Evolutionary conservation across 1,140 invertebrate species (phyloP).

Genomic region (Panagrolaimus sp.): DNA sequence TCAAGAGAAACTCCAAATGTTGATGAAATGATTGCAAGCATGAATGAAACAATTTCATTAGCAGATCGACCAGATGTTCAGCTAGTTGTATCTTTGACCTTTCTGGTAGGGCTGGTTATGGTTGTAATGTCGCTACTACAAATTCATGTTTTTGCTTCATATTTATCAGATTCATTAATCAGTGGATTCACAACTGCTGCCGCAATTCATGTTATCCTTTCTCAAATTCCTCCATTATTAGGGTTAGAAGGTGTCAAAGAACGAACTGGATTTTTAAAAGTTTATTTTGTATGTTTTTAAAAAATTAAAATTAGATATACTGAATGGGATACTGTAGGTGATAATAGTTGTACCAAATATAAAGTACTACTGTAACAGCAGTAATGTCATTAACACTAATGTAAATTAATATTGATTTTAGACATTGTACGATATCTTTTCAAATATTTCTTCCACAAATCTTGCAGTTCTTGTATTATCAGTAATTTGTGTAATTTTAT

Average conservation of each 20-base stretch:
- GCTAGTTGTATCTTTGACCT: neutral
- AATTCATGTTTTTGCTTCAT: constrained; percentile 27
- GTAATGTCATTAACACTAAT: no score
- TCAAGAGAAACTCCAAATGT: neutral
- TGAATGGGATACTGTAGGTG: no score
- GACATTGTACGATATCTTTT: neutral
- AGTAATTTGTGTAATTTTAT: neutral
- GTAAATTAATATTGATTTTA: neutral
- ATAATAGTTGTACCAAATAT: no score
- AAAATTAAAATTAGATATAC: no score
- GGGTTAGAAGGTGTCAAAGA: constrained; percentile 16
- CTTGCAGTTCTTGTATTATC: constrained; percentile 1
- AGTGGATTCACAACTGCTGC: constrained; percentile 28
- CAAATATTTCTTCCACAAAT: neutral
- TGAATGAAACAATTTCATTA: neutral
- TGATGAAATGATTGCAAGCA: neutral
- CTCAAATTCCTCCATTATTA: constrained; percentile 26
- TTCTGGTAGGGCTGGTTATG: constrained; percentile 10
- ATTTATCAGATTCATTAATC: constrained; percentile 30
- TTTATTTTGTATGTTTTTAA: neutral
- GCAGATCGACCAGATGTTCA: neutral
- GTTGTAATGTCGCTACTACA: constrained; percentile 22
- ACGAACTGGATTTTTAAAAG: constrained; percentile 9
- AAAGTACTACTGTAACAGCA: no score
- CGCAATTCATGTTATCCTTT: constrained; percentile 15